Evolutionary conservation across 2,888 invertebrate species (phyloP), one percentile per base, ranked within the genome.

Genomic region (Lucinisca nassula): DNA sequence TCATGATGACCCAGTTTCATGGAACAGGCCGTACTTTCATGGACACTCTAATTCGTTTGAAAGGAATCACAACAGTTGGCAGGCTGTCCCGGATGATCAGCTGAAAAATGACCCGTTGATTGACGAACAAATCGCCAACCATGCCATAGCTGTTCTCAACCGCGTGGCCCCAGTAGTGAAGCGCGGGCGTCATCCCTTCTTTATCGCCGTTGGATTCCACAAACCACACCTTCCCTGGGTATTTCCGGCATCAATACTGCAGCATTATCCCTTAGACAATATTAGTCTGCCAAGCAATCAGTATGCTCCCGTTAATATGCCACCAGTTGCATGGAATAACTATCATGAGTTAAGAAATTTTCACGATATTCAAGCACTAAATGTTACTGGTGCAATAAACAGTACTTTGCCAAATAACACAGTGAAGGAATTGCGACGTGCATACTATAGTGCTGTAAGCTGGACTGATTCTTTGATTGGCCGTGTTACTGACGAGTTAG

Each of bases 141-240:
- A 97, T 93, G 98, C 98, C 0, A 95, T 97, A 49, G 97, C 98
- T 94, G 94, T 98, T 14, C 95, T 96, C 75, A 91, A 95, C 74
- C 79, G 87, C 30, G 82, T 92, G 6, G 79, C 84, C 14, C 67
- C 72, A 67, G 84, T 80, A 38, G 87, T 92, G 0, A 76, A 84
- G 58, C 61, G 81, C 45, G 86, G 83, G 40, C 92, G 94, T 24
- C 96, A 96, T 82, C 98, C 98, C 10, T 98, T 97, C 95, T 98
- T 98, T 92, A 96, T 98, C 51, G 98, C 98, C 1, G 97, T 98
- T 92, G 98, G 98, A 0, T 98, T 98, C 95, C 98, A 98, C 95
- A 98, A 98, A 94, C 98, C 98, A 0, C 98, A 98, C 94, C 97
- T 98, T 92, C 98, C 98, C n/a, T 97, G 98, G 21, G 98, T 98